These are phyloP conservation scores for Meiosimyza platycephala DNA, from an alignment of 2,888 invertebrate genomes.

Conservation along the genomic window DNA sequence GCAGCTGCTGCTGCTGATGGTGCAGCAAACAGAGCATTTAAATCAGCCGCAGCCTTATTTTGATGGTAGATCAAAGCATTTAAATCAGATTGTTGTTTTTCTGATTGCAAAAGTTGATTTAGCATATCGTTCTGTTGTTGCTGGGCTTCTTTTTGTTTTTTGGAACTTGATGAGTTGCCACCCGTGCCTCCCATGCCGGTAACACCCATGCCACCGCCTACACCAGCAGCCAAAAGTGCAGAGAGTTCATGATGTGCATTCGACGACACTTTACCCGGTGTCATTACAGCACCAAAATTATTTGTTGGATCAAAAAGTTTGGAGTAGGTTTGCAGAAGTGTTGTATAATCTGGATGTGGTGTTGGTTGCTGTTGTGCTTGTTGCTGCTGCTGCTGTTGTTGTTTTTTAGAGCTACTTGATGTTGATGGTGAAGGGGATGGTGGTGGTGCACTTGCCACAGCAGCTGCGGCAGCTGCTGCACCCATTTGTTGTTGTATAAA, in stretches of 20 bases:
- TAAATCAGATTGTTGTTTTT: constrained; percentile 63
- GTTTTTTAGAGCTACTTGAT: constrained; percentile 42
- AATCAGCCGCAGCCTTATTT: constrained; percentile 63
- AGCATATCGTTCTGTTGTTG: constrained; percentile 62
- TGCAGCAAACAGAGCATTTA: constrained; percentile 63
- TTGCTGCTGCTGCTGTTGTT: constrained; percentile 46
- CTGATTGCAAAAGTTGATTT: constrained; percentile 63
- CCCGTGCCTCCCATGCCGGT: constrained; percentile 24
- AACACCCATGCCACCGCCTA: constrained; percentile 46
- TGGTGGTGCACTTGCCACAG: constrained; percentile 46
- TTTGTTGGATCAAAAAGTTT: constrained; percentile 64
- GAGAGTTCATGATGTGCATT: constrained; percentile 60
- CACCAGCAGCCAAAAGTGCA: constrained; percentile 59
- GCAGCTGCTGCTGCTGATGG: constrained; percentile 54
- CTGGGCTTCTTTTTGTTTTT: constrained; percentile 51
- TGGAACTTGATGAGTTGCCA: constrained; percentile 50
- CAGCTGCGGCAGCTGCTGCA: constrained; percentile 57
- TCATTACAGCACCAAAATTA: constrained; percentile 57
- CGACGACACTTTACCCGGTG: constrained; percentile 50
- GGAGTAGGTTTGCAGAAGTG: constrained; percentile 64
- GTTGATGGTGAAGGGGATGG: constrained; percentile 50
- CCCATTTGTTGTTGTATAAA: constrained; percentile 66
- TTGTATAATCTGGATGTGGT: constrained; percentile 60
- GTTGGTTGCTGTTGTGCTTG: constrained; percentile 53
- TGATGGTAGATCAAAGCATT: constrained; percentile 63